Evolutionary conservation across 2,888 invertebrate species (phyloP), one percentile per base, ranked within the genome.

Genomic region (Microctonus aethiopoides): DNA sequence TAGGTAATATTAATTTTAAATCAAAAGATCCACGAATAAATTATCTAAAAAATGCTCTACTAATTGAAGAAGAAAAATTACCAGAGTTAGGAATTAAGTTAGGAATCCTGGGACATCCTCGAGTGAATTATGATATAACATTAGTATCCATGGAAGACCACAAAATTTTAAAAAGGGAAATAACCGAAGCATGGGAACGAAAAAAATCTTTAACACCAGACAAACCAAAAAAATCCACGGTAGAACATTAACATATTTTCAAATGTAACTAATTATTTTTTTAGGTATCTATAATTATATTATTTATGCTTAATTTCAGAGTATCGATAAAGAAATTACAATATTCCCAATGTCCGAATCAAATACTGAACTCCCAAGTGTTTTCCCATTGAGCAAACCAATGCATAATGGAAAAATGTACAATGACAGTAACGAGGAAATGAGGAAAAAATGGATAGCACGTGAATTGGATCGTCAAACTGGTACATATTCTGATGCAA

Each of bases 91-190:
- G 87, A 1, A 85, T 91, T 16, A 87, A 88, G 65, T 81, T 91
- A 5, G 92, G 92, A 1, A 89, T 92, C 67, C 83, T 92, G 60
- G 92, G 92, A 2, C 82, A 89, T 76, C 86, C 88, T 1, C 87
- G 91, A 26, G 80, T 87, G 9, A 79, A 86, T 57, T 91, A 91
- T 75, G 91, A 92, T 78, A 87, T 90, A 0, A 89, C 91, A 88
- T 82, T 92, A 57, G 79, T 89, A 88, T 77, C 91, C 87, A 76
- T 87, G 88, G 85, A 91, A 89, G 77, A 91, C 90, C 87, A 91
- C 90, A 72, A 74, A 39, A 61, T 68, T 9, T 59, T 74, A 11
- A 75, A 73, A 20, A 60, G 67, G 62, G 59, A 68, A 13, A 71
- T 72, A 16, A 16, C 60, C 3, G 73, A 72, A 26, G 70, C 68